phyloP scores from a whole-genome alignment of 2,797 vertebrate species.

The Spondyliosoma cantharus region DNA sequence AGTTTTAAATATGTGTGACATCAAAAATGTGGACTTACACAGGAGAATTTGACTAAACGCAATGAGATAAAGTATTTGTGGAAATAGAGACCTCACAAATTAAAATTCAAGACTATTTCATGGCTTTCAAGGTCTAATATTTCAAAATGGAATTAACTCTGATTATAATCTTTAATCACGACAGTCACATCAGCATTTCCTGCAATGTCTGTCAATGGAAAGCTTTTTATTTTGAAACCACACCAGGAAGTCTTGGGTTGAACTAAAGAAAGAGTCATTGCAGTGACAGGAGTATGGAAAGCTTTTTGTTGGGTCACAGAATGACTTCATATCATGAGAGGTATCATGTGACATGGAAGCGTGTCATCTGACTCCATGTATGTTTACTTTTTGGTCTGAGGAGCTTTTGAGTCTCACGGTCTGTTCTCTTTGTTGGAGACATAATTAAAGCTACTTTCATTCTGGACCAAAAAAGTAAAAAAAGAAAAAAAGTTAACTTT shows the following conservation, averaged over 20 bases:
- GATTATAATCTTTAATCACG: not conserved
- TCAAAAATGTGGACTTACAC: too few species aligned
- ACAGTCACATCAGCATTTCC: not conserved
- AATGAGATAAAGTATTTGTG: too few species aligned
- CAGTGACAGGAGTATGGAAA: not conserved
- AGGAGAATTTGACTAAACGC: too few species aligned
- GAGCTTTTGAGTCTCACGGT: not conserved
- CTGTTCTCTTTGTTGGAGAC: conserved; percentile 7
- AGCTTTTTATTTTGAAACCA: conserved; percentile 15
- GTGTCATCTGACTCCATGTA: not conserved
- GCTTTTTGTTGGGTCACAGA: not conserved
- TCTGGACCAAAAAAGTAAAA: too few species aligned
- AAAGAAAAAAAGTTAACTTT: too few species aligned
- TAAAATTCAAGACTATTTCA: too few species aligned
- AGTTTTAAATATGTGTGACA: too few species aligned
- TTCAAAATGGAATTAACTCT: too few species aligned
- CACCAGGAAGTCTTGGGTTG: conserved; percentile 8
- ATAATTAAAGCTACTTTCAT: not conserved
- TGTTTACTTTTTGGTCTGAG: conserved; percentile 12
- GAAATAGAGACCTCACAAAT: too few species aligned
- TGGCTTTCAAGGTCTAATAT: too few species aligned
- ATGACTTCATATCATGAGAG: not conserved
- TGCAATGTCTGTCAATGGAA: not conserved
- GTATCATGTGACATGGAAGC: conserved; percentile 1
- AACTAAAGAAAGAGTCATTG: not conserved